Evolutionary conservation across 2,113 vertebrate genomes (phyloP), one percentile per base, ranked within the genome.

Genomic region (Elachura formosa): DNA sequence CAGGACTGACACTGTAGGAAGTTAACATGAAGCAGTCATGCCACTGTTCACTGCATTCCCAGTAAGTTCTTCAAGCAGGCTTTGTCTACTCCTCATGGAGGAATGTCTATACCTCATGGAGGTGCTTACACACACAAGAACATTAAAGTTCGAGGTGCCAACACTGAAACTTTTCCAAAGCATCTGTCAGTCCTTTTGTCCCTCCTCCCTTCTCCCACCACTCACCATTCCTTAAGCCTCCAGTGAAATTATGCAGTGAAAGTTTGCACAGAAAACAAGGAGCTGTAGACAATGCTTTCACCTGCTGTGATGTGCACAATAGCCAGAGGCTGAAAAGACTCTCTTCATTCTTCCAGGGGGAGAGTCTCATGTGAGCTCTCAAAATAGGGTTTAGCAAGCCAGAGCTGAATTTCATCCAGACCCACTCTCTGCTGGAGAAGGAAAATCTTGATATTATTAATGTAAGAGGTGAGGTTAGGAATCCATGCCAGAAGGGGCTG

Each of bases 381-480:
- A 77, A 84, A 96, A 96, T 59, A 94, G 79, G 84, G 56, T 77
- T 59, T 3, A 84, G 45, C 83, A 79, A 88, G 82, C 82, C 87
- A 95, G 67, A 87, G 71, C 58, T 90, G 91, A 96, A 94, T 83
- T 90, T 69, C 84, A 24, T 89, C 89, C 74, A 80, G 69, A 59
- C 93, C 45, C 72, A 52, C 54, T 91, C 91, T 86, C 79, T 82
- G 52, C 69, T 89, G 87, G 89, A 96, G 85, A 96, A 81, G 84
- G 87, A 67, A 96, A 95, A 96, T 94, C 62, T 90, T 68, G 77
- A 75, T 80, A 78, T 61, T 80, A 83, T 93, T 93, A 96, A 93
- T 5, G 2, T 75, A 90, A 94, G 87, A 77, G 83, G 89, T 93
- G 91, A 94, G 52, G 93, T 96, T 93, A 90, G 82, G 58, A 92